These are phyloP conservation scores for Pocillopora grandis DNA, from an alignment of 92 coral and sea anemone genomes.

Conservation along the genomic window DNA sequence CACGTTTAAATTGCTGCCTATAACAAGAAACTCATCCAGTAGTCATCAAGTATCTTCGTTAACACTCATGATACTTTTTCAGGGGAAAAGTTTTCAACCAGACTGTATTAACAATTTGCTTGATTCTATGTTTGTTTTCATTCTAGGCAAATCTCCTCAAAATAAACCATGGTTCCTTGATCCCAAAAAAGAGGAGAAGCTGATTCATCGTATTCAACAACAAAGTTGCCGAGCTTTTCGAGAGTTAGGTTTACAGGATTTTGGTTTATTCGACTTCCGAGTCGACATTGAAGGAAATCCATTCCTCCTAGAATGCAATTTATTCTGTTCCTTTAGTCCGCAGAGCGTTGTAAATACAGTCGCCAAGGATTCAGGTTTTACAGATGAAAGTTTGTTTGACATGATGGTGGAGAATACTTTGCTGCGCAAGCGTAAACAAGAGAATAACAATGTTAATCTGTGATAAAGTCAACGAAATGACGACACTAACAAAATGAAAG, in stretches of 20 bases:
- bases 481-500: too few species aligned
- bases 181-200: constrained; percentile 12
- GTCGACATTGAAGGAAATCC: constrained; percentile 25
- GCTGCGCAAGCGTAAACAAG: constrained; percentile 1
- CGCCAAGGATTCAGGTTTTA: constrained; percentile 14
- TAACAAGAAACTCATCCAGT: too few species aligned
- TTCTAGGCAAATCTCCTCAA: constrained; percentile 1
- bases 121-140: not conserved
- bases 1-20: too few species aligned
- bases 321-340: constrained; percentile 27
- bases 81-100: too few species aligned
- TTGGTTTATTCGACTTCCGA: constrained; percentile 21
- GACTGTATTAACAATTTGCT: not conserved
- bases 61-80: too few species aligned
- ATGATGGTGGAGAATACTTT: constrained; percentile 22
- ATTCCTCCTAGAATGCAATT: constrained; percentile 18
- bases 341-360: not conserved
- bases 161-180: constrained; percentile 19
- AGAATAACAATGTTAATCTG: too few species aligned
- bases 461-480: too few species aligned
- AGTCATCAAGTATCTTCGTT: too few species aligned
- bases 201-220: constrained; percentile 18
- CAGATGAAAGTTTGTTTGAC: constrained; percentile 23
- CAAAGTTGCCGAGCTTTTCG: constrained; percentile 12
- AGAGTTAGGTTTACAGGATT: constrained; percentile 17